Percentiles rank a stretch among this genome's conserved stretches.
phyloP scores from a whole-genome alignment of 1,140 invertebrate genomes.

The Orchesella cincta region DNA sequence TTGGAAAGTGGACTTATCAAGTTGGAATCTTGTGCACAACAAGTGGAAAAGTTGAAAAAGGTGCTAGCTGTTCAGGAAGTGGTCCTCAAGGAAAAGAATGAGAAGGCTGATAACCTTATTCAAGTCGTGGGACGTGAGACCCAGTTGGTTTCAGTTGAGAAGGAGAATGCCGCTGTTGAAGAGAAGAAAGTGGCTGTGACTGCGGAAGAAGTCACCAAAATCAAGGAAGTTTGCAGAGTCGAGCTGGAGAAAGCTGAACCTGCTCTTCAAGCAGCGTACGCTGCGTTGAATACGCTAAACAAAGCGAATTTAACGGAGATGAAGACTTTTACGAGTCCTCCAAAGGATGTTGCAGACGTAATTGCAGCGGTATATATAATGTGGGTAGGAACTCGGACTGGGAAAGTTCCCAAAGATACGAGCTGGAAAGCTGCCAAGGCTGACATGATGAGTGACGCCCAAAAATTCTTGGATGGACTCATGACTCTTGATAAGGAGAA shows the following conservation, averaged over 20 bases:
- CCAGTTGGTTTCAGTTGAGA: slow-evolving; percentile 88
- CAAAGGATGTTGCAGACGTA: slow-evolving; percentile 60
- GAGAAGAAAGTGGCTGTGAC: slow-evolving; percentile 90
- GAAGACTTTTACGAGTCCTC: slow-evolving; percentile 84
- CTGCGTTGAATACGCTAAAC: slow-evolving; percentile 92
- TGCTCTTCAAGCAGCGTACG: slow-evolving; percentile 85
- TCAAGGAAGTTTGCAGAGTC: slow-evolving; percentile 88
- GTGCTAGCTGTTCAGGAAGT: slow-evolving; percentile 92
- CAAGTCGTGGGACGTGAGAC: slow-evolving; percentile 91
- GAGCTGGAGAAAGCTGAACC: slow-evolving; percentile 95
- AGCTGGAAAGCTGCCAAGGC: slow-evolving; percentile 97
- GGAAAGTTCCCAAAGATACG: slow-evolving; percentile 91
- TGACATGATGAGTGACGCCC: slow-evolving; percentile 91
- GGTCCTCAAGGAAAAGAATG: slow-evolving; percentile 90
- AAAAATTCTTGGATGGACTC: slow-evolving; percentile 82
- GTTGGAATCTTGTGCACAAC: slow-evolving; percentile 77
- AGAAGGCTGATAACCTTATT: slow-evolving; percentile 90
- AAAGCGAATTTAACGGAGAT: slow-evolving; percentile 94
- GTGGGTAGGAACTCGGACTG: slow-evolving; percentile 72
- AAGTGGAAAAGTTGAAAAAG: slow-evolving; percentile 89
- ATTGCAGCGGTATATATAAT: slow-evolving; percentile 93
- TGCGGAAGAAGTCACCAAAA: slow-evolving; percentile 89
- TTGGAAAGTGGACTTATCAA: slow-evolving; percentile 93
- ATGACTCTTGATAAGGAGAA: slow-evolving; percentile 96
- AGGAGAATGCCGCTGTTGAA: slow-evolving; percentile 85